phyloP scores from a whole-genome alignment of 2,797 vertebrate species.

The Alcedo quadribrachys region DNA sequence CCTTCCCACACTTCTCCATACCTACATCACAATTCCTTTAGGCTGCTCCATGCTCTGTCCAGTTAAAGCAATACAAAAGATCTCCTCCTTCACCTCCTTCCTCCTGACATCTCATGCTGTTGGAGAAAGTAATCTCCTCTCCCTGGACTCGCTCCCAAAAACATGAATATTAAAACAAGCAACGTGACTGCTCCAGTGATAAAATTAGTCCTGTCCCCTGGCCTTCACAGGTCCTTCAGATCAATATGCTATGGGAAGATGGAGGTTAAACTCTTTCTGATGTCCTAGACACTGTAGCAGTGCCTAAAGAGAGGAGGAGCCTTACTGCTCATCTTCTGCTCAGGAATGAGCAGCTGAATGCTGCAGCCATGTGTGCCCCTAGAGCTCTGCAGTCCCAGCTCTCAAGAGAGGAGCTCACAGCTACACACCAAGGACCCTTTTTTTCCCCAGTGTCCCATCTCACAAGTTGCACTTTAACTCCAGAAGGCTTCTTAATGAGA shows the following conservation, averaged over 20 bases:
- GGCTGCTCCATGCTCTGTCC: neutral
- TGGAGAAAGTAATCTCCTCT: neutral
- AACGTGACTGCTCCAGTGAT: neutral
- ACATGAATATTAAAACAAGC: neutral
- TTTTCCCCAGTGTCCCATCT: neutral
- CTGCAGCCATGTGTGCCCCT: fast-evolving
- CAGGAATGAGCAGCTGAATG: neutral
- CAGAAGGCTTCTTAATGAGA: neutral
- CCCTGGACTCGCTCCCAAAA: neutral
- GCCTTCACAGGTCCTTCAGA: neutral
- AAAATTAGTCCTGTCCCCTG: neutral
- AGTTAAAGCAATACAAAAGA: neutral
- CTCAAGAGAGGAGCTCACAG: neutral
- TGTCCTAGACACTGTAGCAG: neutral
- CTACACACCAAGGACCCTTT: neutral
- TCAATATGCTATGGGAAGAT: neutral
- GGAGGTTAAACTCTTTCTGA: neutral
- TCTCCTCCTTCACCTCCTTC: neutral
- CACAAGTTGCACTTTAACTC: neutral
- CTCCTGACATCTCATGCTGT: neutral
- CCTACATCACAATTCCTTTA: neutral
- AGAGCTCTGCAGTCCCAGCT: neutral
- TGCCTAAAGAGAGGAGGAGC: neutral
- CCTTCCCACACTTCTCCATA: neutral
- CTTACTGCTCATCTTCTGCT: neutral